phyloP scores from a whole-genome alignment of 2,888 invertebrate species.

The Macrosiphum euphorbiae region DNA sequence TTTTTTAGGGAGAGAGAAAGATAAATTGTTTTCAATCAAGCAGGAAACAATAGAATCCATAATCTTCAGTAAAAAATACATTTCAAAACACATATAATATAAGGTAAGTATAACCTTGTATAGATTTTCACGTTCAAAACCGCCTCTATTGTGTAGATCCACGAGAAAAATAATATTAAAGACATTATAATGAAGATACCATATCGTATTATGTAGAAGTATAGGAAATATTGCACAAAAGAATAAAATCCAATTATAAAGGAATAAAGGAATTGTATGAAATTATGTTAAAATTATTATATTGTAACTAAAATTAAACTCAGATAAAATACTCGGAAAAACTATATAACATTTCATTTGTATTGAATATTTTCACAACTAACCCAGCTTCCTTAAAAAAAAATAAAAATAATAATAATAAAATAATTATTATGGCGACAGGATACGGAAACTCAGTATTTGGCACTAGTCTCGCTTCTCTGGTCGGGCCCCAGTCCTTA shows the following conservation, averaged over 20 bases:
- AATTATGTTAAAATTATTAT: constrained; percentile 24
- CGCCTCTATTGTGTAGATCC: background rate
- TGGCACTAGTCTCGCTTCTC: background rate
- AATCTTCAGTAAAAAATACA: background rate
- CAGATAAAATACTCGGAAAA: constrained; percentile 1
- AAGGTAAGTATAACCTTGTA: background rate
- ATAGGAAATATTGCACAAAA: constrained; percentile 36
- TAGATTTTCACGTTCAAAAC: background rate
- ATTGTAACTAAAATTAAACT: constrained; percentile 37
- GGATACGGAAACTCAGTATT: background rate
- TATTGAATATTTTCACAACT: constrained; percentile 13
- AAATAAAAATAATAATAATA: too few species aligned
- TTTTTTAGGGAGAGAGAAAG: background rate
- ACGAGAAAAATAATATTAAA: constrained; percentile 23
- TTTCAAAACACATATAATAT: background rate
- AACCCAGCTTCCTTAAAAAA: background rate
- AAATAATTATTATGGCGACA: background rate
- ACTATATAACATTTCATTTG: constrained; percentile 5
- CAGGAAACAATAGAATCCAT: background rate
- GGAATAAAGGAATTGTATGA: constrained; percentile 32
- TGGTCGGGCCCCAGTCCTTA: background rate
- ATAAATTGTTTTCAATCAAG: background rate
- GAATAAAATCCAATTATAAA: constrained; percentile 40
- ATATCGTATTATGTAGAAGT: background rate
- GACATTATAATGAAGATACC: constrained; percentile 21